Percentiles rank a stretch among this genome's conserved stretches.
Conservation (phyloP, 2,113 vertebrate genomes). For the Phodopus roborovskii region DNA sequence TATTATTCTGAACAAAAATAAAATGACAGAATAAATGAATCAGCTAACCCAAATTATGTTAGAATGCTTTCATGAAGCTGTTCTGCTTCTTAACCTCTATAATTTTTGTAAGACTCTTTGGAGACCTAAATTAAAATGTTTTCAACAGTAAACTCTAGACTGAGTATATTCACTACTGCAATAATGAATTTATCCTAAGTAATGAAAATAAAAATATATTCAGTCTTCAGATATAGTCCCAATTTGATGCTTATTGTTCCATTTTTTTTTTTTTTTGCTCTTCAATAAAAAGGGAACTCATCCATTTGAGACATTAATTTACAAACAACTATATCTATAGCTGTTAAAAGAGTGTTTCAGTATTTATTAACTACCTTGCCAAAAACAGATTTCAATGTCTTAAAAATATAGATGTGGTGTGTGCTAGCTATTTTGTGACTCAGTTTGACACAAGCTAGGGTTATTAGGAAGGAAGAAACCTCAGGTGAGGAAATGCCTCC, state of each 20-base stretch:
- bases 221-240: not conserved
- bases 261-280: constrained; percentile 49
- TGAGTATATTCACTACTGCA: not conserved
- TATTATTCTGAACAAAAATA: not conserved
- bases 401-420: not conserved
- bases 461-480: not conserved
- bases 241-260: not conserved
- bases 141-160: not conserved
- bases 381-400: not conserved
- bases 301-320: constrained; percentile 5
- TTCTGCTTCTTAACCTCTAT: not conserved
- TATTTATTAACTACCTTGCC: not conserved
- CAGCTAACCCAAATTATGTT: not conserved
- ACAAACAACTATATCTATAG: not conserved
- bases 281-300: constrained; percentile 2
- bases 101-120: not conserved
- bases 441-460: not conserved
- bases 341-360: not conserved
- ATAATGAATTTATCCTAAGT: constrained; percentile 37
- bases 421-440: not conserved
- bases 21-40: constrained; percentile 39
- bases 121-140: not conserved
- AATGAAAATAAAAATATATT: not conserved
- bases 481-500: not conserved
- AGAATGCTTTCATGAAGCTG: not conserved